Evolutionary conservation across 2,113 vertebrate genomes (phyloP).

Genomic region (Aegithalos caudatus): DNA sequence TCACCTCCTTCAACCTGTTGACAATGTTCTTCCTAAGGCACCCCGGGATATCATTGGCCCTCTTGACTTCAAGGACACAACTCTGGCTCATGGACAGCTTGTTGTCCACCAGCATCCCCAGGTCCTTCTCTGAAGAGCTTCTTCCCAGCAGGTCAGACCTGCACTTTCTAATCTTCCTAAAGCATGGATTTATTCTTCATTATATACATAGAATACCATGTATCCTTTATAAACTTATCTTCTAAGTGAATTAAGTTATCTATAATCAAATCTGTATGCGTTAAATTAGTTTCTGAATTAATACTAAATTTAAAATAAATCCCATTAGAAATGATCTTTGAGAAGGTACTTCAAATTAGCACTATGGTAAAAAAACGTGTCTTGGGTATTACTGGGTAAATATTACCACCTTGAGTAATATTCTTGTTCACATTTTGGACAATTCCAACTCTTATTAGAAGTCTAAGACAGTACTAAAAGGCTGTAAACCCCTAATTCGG

Average conservation of each 20-base stretch:
- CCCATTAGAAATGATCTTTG: not conserved
- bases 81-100: not conserved
- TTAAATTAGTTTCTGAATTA: not conserved
- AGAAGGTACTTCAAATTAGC: not conserved
- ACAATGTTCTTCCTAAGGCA: not conserved
- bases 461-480: not conserved
- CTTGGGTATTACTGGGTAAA: not conserved
- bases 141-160: not conserved
- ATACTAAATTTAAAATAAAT: not conserved
- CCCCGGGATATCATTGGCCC: not conserved
- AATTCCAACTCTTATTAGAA: not conserved
- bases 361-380: not conserved
- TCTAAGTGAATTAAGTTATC: not conserved
- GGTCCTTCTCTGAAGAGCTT: not conserved
- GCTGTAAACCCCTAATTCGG: not conserved
- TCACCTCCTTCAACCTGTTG: not conserved
- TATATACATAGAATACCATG: not conserved
- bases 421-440: not conserved
- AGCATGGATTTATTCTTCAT: not conserved
- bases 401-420: not conserved
- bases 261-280: not conserved
- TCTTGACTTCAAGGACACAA: not conserved
- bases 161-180: not conserved
- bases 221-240: not conserved
- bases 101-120: not conserved